phyloP scores from a whole-genome alignment of 2,113 vertebrate species.

The Chaetodon trifascialis region DNA sequence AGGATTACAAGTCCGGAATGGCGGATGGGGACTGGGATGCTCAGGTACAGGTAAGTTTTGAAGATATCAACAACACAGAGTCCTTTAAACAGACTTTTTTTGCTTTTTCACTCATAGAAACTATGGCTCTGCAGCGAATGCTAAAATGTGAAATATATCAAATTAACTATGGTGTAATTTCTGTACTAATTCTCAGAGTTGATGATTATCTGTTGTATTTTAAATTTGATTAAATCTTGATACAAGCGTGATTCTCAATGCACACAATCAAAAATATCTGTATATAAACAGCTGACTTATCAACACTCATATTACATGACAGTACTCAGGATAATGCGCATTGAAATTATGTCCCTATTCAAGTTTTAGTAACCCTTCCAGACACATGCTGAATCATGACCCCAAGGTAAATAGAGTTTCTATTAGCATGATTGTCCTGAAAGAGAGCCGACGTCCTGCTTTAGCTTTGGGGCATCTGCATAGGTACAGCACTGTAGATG shows the following conservation, averaged over 20 bases:
- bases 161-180: neutral
- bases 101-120: neutral
- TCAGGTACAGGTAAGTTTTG: constrained; percentile 5
- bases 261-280: neutral
- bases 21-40: constrained; percentile 25
- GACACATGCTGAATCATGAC: constrained; percentile 9
- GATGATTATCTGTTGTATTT: neutral
- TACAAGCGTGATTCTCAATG: too few species aligned
- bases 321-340: neutral
- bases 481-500: constrained; percentile 6
- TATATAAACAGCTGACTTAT: neutral
- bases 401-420: neutral
- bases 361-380: neutral
- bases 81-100: neutral
- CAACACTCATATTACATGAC: neutral
- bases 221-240: too few species aligned
- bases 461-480: constrained; percentile 11
- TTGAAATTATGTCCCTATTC: neutral
- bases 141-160: neutral
- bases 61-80: constrained; percentile 9
- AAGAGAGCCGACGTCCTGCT: neutral
- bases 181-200: neutral
- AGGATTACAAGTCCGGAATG: constrained; percentile 39
- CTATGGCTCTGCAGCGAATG: too few species aligned
- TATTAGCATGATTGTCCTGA: neutral